A percentile compares a stretch with the other conserved stretches of the same genome.
phyloP scores from a whole-genome alignment of 2,888 invertebrate species.

The Thymelicus sylvestris region DNA sequence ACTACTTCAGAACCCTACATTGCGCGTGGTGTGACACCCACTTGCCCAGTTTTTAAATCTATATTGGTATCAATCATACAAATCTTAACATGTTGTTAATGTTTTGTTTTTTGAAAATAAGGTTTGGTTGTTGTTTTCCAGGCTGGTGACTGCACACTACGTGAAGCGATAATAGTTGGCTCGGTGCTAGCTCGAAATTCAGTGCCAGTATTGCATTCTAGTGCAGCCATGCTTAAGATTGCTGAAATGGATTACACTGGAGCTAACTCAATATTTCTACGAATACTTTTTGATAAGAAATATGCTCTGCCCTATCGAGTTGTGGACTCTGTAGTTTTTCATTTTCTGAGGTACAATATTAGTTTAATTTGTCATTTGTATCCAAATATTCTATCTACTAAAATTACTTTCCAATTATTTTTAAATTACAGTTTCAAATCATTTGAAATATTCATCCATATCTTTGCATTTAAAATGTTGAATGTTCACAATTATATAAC shows the following conservation, averaged over 20 bases:
- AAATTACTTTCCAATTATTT: too few relatives aligned
- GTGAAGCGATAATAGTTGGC: conserved; percentile 98
- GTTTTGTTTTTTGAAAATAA: neutral
- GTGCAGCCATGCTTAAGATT: conserved; percentile 97
- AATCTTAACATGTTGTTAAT: too few relatives aligned
- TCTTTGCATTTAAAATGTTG: too few relatives aligned
- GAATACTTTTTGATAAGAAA: conserved; percentile 98
- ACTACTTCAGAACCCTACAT: too few relatives aligned
- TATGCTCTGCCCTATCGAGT: conserved; percentile 98
- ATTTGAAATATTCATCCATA: too few relatives aligned
- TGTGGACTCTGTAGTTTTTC: conserved; percentile 96
- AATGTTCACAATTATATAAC: too few relatives aligned
- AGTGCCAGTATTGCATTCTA: conserved; percentile 97
- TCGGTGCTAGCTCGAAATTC: conserved; percentile 96
- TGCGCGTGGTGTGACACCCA: too few relatives aligned
- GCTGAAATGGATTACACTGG: conserved; percentile 99
- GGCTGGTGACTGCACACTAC: conserved; percentile 96
- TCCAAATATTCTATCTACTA: too few relatives aligned
- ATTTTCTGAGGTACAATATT: conserved; percentile 91
- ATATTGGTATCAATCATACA: too few relatives aligned
- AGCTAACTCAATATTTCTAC: conserved; percentile 96
- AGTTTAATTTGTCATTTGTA: neutral
- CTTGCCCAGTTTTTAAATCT: too few relatives aligned
- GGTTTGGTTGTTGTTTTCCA: conserved; percentile 55
- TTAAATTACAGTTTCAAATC: too few relatives aligned